Base-by-base conservation (phyloP, 2,888 invertebrate genomes). In the Ochlodes sylvanus region DNA sequence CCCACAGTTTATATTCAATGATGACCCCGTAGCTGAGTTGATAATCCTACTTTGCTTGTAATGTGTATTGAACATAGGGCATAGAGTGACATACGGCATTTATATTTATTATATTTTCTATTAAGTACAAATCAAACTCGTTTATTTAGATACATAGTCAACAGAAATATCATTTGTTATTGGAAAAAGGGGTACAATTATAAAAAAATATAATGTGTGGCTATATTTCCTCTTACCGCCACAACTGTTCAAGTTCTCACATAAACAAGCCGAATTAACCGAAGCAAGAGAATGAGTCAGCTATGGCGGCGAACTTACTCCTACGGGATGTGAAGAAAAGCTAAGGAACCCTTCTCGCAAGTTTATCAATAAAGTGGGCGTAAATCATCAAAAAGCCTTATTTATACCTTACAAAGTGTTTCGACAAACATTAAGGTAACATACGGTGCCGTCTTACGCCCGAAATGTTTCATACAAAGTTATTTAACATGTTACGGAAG, bases 241-340 rank as follows among this genome's bases (percentile, higher is more conserved):
- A 63, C 81, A 82, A 82, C 78, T 81, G 81, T 75, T 72, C 69
- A 83, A 83, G 78, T 86, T 84, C 79, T 73, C 78, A 79, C 82
- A 80, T 84, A 84, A 83, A 85, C 79, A 83, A 79, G 78, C 75
- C 79, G 81, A 85, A 86, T 86, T 84, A 85, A 79, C 82, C 81
- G 80, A 81, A 83, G 80, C 79, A 81, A 73, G 81, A 80, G 82
- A 84, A 83, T 81, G 79, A 83, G 80, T 77, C 79, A 77, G 76
- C 73, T 71, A 34, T 72, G 73, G 74, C 69, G 75, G 71, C 63
- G 57, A 72, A 82, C 76, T 83, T 80, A 73, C 70, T 73, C 74
- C 63, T 65, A 61, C 65, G 68, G 74, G 72, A 73, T 71, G 72
- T 71, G 69, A 74, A 74, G 70, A 77, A 47, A 76, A 76, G 74